Evolutionary conservation across 2,888 invertebrate species (phyloP), one percentile per base, ranked within the genome.

Genomic region (Thecocarcelia acutangulata): DNA sequence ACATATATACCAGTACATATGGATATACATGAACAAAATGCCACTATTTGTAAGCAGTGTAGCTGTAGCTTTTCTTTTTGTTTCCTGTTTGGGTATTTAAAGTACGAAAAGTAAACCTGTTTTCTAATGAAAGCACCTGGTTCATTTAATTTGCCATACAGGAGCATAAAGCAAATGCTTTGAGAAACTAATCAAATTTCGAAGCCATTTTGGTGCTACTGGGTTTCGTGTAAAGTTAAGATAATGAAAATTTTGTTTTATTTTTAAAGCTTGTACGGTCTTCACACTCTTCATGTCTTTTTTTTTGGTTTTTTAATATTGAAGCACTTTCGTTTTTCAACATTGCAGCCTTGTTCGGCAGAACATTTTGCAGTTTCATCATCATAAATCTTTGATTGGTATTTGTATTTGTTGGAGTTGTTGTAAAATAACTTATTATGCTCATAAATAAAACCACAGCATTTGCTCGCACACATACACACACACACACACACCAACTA

Each of bases 321-420:
- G 24, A 24, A 24, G 24, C 24, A 24, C 24, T 24, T 24, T 24
- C 24, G 5, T 40, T 59, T 50, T 42, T 40, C 44, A 54, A 33
- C 19, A 21, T n/a, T 2, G 1, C 24, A 15, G 28, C 13, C 59
- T 54, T 40, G n/a, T 59, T 24, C 5, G 24, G 5, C 24, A 24
- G 3, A 24, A 5, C 15, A 59, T 21, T 64, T 75, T 44, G 15
- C 46, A 66, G 48, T 75, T 80, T 75, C 70, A 75, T 72, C 76
- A 80, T 68, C 72, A 76, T 61, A 80, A 76, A 80, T 80, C 61
- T 48, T 12, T 69, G 58, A 64, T 69, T 58, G 64, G 74, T 24
- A 13, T 54, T 48, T 72, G 13, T 37, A 33, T 66, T 19, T n/a
- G n/a, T n/a, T n/a, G n/a, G 12, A 69, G 61, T 52, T 54, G 21